Conservation (phyloP, 2,797 vertebrate genomes). For the Sorex maritimensis region DNA sequence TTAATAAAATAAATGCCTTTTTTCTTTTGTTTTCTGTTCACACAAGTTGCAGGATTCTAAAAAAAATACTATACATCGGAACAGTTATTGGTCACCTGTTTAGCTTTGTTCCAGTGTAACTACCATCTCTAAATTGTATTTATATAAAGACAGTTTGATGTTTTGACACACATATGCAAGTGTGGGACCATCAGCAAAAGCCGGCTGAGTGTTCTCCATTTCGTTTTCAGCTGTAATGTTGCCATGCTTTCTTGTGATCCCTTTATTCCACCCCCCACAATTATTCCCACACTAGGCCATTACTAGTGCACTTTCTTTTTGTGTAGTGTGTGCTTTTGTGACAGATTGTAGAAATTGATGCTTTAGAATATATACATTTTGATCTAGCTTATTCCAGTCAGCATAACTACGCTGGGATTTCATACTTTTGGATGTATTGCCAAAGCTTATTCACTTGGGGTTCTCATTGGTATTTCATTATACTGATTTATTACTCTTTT, state of each 20-base stretch:
- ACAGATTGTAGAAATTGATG: not conserved
- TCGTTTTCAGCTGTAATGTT: not conserved
- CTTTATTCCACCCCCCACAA: rapidly evolving
- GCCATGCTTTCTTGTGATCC: not conserved
- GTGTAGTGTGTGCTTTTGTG: not conserved
- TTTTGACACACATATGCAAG: not conserved
- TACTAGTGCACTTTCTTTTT: not conserved
- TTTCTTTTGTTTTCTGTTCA: not conserved
- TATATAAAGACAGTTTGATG: not conserved
- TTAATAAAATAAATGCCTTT: too few relatives aligned
- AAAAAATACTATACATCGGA: not conserved
- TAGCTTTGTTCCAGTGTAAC: not conserved
- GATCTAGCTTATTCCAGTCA: not conserved
- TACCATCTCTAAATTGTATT: not conserved
- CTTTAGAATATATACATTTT: not conserved
- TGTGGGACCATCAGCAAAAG: not conserved
- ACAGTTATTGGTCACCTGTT: not conserved
- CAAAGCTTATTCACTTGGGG: not conserved
- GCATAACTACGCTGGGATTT: not conserved
- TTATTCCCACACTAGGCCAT: not conserved
- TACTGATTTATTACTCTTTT: not conserved
- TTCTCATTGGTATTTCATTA: not conserved
- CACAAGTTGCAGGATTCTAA: not conserved
- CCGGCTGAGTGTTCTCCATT: not conserved
- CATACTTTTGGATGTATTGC: not conserved